Evolutionary conservation across 2,113 vertebrate genomes (phyloP).

Genomic region (Charina bottae): DNA sequence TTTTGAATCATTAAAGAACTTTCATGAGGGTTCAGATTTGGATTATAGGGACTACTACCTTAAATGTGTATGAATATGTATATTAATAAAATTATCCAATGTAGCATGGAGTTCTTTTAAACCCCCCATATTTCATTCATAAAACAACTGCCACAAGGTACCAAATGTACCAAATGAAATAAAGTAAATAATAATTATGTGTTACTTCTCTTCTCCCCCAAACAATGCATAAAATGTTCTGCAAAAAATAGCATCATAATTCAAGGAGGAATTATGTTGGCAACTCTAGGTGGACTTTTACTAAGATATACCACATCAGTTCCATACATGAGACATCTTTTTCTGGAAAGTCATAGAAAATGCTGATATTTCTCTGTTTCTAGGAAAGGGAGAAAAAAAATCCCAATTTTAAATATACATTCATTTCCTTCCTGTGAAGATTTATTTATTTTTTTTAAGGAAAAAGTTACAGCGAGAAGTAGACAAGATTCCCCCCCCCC

Average conservation of each 20-base stretch:
- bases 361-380: not conserved
- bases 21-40: not conserved
- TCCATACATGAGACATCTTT: not conserved
- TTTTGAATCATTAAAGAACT: not conserved
- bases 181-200: not conserved
- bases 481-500: not conserved
- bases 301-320: not conserved
- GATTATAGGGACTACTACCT: not conserved
- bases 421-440: not conserved
- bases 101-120: not conserved
- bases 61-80: not conserved
- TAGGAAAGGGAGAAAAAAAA: conserved; percentile 6
- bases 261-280: not conserved
- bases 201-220: not conserved
- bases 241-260: not conserved
- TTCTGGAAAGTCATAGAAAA: not conserved
- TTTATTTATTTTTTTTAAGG: not conserved
- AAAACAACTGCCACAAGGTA: not conserved
- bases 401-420: not conserved
- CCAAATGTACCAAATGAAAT: not conserved
- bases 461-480: not conserved
- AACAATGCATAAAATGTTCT: not conserved
- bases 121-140: not conserved
- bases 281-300: not conserved
- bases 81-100: not conserved